A percentile compares a stretch with the other conserved stretches of the same genome.
These are phyloP conservation scores for Entomobrya proxima DNA, from an alignment of 2,888 invertebrate species.

Conservation along the genomic window DNA sequence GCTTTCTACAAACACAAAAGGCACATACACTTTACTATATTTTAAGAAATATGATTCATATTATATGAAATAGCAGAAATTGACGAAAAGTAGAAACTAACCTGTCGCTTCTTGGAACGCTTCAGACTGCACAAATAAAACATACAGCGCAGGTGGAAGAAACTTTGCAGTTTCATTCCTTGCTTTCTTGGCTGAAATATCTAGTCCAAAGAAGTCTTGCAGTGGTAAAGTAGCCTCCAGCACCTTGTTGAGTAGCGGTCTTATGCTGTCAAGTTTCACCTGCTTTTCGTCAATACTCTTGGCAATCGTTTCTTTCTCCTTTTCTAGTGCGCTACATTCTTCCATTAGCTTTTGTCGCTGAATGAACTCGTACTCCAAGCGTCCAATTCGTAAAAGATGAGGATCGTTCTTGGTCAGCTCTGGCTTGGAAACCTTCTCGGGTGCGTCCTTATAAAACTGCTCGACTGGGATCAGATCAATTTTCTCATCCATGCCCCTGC, in stretches of 20 bases:
- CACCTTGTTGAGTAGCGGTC: conserved; percentile 86
- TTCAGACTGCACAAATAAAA: conserved; percentile 89
- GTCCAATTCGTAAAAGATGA: conserved; percentile 89
- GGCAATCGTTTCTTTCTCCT: conserved; percentile 86
- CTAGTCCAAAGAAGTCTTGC: conserved; percentile 90
- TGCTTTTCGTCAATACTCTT: conserved; percentile 86
- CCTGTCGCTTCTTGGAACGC: conserved; percentile 88
- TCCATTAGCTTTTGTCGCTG: conserved; percentile 90
- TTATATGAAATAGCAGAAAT: neutral
- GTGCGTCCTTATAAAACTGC: conserved; percentile 90
- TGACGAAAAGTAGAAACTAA: conserved; percentile 67
- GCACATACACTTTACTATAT: conserved; percentile 10
- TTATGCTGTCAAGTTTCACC: conserved; percentile 87
- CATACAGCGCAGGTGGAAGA: conserved; percentile 89
- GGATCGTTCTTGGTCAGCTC: conserved; percentile 79
- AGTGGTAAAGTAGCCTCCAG: conserved; percentile 90
- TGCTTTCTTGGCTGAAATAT: conserved; percentile 87
- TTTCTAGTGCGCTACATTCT: conserved; percentile 85
- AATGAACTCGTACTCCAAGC: conserved; percentile 93
- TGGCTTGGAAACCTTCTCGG: conserved; percentile 83
- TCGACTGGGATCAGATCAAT: conserved; percentile 90
- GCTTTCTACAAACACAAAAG: conserved; percentile 76
- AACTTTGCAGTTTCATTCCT: conserved; percentile 86
- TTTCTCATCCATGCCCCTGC: conserved; percentile 92
- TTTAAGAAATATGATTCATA: neutral